Evolutionary conservation across 2,888 invertebrate species (phyloP).

Genomic region (Hypercompe scribonia): DNA sequence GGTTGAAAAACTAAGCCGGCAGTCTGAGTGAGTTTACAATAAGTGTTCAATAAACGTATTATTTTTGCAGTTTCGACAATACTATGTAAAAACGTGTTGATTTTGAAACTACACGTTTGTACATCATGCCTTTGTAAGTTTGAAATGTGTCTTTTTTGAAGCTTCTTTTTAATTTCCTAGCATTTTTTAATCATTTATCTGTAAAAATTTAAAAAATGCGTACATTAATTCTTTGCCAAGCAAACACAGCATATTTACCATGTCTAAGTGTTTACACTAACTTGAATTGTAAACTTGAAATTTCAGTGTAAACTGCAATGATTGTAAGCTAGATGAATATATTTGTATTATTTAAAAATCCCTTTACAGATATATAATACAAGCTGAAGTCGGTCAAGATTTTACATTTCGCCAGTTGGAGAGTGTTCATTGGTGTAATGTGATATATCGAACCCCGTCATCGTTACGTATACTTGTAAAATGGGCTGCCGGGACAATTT

Average conservation of each 20-base stretch:
- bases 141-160: too few species aligned
- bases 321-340: not conserved
- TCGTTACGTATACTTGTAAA: not conserved
- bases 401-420: slow-evolving; percentile 1
- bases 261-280: not conserved
- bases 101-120: too few species aligned
- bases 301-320: not conserved
- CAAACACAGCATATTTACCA: too few species aligned
- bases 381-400: not conserved
- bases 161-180: too few species aligned
- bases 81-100: not conserved
- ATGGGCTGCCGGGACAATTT: not conserved
- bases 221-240: too few species aligned
- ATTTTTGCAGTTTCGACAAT: not conserved
- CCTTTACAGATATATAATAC: not conserved
- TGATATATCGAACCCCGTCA: not conserved
- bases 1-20: too few species aligned
- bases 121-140: too few species aligned
- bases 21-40: not conserved
- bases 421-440: not conserved
- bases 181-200: not conserved
- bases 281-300: not conserved
- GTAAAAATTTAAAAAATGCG: not conserved
- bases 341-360: not conserved
- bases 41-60: not conserved